These are phyloP conservation scores for Aelia acuminata DNA, from an alignment of 2,888 invertebrate genomes.

Conservation along the genomic window DNA sequence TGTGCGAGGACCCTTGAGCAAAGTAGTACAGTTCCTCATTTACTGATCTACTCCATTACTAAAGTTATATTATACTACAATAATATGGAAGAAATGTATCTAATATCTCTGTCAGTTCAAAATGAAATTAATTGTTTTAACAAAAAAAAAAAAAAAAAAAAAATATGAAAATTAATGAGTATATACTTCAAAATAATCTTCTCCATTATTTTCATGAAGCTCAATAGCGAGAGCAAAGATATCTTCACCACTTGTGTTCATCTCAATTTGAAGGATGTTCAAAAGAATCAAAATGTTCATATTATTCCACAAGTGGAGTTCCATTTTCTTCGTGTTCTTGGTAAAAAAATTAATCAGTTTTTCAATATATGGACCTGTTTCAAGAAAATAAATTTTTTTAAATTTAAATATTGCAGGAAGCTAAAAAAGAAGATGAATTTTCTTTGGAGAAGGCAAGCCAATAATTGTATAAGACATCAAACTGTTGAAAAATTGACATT, in stretches of 20 bases:
- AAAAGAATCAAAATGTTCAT: conserved; percentile 25
- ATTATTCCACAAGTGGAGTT: neutral
- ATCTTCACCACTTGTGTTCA: neutral
- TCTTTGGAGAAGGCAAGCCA: too few species aligned
- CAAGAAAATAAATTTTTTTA: neutral
- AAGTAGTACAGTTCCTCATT: too few species aligned
- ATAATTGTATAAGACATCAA: too few species aligned
- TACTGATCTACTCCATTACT: too few species aligned
- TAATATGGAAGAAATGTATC: too few species aligned
- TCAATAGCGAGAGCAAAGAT: neutral
- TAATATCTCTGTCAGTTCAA: too few species aligned
- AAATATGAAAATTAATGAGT: too few species aligned
- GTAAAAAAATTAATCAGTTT: conserved; percentile 7
- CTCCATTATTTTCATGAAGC: conserved; percentile 17
- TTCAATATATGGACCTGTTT: neutral
- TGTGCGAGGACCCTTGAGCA: too few species aligned
- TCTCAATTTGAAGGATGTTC: conserved; percentile 8
- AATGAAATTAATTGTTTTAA: too few species aligned
- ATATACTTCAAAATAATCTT: conserved; percentile 33
- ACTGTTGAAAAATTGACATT: too few species aligned
- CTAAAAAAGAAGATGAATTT: neutral
- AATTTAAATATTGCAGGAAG: neutral
- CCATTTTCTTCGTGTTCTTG: conserved; percentile 20
- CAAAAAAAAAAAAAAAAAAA: too few species aligned
- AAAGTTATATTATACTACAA: too few species aligned